phyloP scores from a whole-genome alignment of 2,888 invertebrate genomes.

The Epsilonema sp. region DNA sequence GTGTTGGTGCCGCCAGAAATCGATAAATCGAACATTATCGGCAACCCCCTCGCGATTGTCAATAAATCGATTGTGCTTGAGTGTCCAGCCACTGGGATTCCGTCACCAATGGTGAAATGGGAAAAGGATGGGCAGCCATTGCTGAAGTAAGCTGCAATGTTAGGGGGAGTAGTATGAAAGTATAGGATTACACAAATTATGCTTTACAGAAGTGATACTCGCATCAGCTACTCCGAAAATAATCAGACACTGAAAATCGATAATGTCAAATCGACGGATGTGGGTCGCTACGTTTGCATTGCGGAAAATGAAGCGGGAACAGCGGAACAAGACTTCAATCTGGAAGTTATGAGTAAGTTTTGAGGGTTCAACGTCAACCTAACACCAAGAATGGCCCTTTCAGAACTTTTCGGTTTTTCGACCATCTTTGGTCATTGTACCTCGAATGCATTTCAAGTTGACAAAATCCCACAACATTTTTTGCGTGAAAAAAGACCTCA shows the following conservation, averaged over 20 bases:
- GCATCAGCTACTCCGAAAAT: slow-evolving; percentile 12
- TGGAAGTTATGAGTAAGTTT: slow-evolving; percentile 41
- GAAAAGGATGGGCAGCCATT: slow-evolving; percentile 39
- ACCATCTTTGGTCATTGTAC: slow-evolving; percentile 13
- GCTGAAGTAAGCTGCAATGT: too few species aligned
- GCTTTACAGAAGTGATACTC: slow-evolving; percentile 4
- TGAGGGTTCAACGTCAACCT: too few species aligned
- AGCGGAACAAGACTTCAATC: slow-evolving; percentile 35
- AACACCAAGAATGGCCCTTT: too few species aligned
- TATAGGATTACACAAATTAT: too few species aligned
- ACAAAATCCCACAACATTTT: slow-evolving; percentile 11
- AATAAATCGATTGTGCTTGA: slow-evolving; percentile 28
- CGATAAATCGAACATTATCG: slow-evolving; percentile 32
- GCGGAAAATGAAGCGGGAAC: slow-evolving; percentile 41
- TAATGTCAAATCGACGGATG: slow-evolving; percentile 30
- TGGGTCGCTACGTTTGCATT: slow-evolving; percentile 41
- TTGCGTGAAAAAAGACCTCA: too few species aligned
- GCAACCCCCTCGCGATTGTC: slow-evolving; percentile 28
- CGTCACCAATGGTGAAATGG: slow-evolving; percentile 32
- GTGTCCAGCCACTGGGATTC: slow-evolving; percentile 32
- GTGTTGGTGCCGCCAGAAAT: slow-evolving; percentile 26
- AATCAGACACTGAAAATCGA: slow-evolving; percentile 24
- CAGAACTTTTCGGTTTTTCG: too few species aligned
- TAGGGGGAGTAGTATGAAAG: too few species aligned
- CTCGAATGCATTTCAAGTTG: slow-evolving; percentile 21